phyloP scores from a whole-genome alignment of 30 jellyfish, hydroid and myxozoan species.

The Nemopilema nomurai region DNA sequence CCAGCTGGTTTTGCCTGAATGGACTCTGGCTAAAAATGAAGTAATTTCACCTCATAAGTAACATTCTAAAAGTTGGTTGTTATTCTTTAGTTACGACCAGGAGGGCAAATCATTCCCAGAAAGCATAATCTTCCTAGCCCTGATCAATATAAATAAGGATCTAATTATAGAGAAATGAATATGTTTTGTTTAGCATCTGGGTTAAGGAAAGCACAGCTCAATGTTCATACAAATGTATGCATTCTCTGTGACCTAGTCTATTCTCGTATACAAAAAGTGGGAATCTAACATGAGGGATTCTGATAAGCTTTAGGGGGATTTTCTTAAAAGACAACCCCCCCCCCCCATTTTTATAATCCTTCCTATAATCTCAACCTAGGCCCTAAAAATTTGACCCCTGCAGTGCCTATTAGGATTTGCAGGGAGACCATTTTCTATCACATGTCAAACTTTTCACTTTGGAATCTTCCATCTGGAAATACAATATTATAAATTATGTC shows the following conservation, averaged over 20 bases:
- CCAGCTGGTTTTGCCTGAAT: slow-evolving; percentile 11
- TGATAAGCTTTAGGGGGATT: not conserved
- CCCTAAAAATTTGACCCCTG: not conserved
- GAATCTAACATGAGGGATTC: not conserved
- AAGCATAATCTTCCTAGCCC: not conserved
- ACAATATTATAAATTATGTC: not conserved
- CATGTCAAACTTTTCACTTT: not conserved
- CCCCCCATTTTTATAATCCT: not conserved
- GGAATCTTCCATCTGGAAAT: not conserved
- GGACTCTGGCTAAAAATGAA: slow-evolving; percentile 5
- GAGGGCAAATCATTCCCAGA: not conserved
- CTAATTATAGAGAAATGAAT: not conserved
- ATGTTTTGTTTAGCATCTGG: not conserved
- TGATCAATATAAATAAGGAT: not conserved
- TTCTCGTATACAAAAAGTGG: not conserved
- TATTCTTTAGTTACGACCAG: not conserved
- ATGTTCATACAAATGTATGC: not conserved
- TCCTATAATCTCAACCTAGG: not conserved
- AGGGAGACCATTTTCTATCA: not conserved
- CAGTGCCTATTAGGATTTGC: not conserved
- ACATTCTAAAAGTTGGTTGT: not conserved
- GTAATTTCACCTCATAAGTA: slow-evolving; percentile 1
- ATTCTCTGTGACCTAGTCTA: not conserved
- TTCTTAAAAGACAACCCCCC: not conserved
- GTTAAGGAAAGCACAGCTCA: not conserved